Percentiles rank a stretch among this genome's conserved stretches.
phyloP scores from a whole-genome alignment of 2,888 invertebrate genomes.

The Baccha elongata region DNA sequence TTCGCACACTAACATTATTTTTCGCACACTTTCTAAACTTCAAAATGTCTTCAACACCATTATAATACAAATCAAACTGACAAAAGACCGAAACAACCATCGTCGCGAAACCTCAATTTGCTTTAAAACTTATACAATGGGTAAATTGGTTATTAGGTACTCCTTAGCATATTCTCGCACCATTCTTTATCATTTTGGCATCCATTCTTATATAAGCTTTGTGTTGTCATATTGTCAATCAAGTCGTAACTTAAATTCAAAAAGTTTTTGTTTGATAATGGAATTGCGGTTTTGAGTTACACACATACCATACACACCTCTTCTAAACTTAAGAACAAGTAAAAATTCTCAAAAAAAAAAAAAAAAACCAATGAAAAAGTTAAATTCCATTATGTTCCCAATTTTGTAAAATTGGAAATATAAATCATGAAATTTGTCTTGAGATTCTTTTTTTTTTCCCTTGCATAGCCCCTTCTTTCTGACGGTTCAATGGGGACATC shows the following conservation, averaged over 20 bases:
- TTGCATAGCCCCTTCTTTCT: neutral
- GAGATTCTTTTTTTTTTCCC: constrained; percentile 5
- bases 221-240: constrained; percentile 19
- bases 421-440: constrained; percentile 70
- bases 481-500: neutral
- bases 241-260: constrained; percentile 70
- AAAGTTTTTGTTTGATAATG: constrained; percentile 54
- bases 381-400: constrained; percentile 60
- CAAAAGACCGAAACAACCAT: too few relatives aligned
- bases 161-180: neutral
- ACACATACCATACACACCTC: constrained; percentile 1
- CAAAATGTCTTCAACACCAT: too few relatives aligned
- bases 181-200: neutral
- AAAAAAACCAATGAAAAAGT: constrained; percentile 22
- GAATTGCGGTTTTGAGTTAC: constrained; percentile 15
- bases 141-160: neutral
- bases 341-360: constrained; percentile 10
- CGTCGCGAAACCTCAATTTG: too few relatives aligned
- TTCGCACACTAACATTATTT: too few relatives aligned
- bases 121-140: too few relatives aligned
- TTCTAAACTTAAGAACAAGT: too few relatives aligned
- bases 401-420: constrained; percentile 65
- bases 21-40: too few relatives aligned
- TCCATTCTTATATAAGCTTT: too few relatives aligned
- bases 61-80: too few relatives aligned